These are phyloP conservation scores for Nemoura dubitans DNA, from an alignment of 2,888 invertebrate genomes.

Conservation along the genomic window DNA sequence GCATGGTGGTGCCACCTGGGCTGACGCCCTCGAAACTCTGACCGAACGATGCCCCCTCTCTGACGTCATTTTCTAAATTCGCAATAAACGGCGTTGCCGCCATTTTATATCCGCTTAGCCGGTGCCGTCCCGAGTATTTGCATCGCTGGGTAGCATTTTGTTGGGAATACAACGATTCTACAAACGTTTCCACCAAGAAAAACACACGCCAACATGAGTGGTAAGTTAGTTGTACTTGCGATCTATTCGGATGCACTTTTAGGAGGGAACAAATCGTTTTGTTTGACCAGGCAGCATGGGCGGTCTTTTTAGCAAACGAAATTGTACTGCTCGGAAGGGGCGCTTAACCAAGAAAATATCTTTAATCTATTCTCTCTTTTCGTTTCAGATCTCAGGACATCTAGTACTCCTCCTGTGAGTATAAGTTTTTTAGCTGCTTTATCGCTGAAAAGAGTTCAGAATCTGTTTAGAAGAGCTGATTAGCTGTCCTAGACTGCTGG, in stretches of 20 bases:
- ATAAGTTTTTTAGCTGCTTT: background rate
- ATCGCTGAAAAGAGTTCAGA: background rate
- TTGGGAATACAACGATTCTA: background rate
- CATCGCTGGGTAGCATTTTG: background rate
- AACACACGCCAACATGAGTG: background rate
- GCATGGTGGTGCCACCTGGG: background rate
- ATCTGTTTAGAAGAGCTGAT: too few species aligned
- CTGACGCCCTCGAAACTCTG: background rate
- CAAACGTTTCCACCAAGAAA: background rate
- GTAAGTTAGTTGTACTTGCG: background rate
- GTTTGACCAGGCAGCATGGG: background rate
- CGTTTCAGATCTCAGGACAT: slow-evolving; percentile 46
- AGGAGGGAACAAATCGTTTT: background rate
- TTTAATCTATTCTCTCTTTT: background rate
- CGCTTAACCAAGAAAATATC: background rate
- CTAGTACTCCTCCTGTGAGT: slow-evolving; percentile 46
- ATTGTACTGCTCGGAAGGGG: background rate
- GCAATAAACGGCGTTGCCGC: background rate
- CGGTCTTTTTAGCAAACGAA: background rate
- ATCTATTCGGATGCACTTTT: background rate
- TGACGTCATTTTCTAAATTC: slow-evolving; percentile 4
- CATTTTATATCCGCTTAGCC: background rate
- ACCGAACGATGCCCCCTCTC: background rate
- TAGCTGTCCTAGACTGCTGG: too few species aligned
- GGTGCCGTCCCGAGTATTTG: background rate